phyloP scores from a whole-genome alignment of 2,113 vertebrate species.

The Microtus montanus region DNA sequence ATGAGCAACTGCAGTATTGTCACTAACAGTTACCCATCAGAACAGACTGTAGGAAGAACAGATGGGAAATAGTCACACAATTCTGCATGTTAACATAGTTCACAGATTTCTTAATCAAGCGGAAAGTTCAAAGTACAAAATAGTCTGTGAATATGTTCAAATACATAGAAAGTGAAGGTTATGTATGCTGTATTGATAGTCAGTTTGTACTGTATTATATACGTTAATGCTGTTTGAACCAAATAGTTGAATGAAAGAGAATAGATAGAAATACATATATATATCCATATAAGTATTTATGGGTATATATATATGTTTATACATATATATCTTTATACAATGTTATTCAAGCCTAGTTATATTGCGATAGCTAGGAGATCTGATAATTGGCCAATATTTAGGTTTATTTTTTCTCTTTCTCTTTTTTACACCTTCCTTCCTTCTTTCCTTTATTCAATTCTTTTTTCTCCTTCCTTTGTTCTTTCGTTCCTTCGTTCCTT shows the following conservation, averaged over 20 bases:
- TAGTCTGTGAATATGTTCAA: neutral
- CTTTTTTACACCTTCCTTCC: neutral
- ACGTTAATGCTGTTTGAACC: neutral
- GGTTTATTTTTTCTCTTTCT: neutral
- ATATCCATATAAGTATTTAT: too few species aligned
- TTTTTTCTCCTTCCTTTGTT: too few species aligned
- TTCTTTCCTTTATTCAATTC: too few species aligned
- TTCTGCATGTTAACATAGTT: neutral
- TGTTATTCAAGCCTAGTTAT: neutral
- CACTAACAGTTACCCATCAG: neutral
- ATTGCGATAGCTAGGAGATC: neutral
- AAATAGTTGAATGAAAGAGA: neutral
- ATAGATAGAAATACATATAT: neutral
- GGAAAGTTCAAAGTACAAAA: neutral
- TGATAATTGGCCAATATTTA: neutral
- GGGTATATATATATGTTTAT: too few species aligned
- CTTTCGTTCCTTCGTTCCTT: neutral
- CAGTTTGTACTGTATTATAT: neutral
- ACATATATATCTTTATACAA: neutral
- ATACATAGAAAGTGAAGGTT: neutral
- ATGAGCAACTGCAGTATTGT: neutral
- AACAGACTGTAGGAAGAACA: neutral
- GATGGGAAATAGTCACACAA: neutral
- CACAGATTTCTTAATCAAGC: neutral
- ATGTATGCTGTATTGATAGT: neutral